Evolutionary conservation across 1,140 invertebrate genomes (phyloP).

Genomic region (Matsumurasca onukii): DNA sequence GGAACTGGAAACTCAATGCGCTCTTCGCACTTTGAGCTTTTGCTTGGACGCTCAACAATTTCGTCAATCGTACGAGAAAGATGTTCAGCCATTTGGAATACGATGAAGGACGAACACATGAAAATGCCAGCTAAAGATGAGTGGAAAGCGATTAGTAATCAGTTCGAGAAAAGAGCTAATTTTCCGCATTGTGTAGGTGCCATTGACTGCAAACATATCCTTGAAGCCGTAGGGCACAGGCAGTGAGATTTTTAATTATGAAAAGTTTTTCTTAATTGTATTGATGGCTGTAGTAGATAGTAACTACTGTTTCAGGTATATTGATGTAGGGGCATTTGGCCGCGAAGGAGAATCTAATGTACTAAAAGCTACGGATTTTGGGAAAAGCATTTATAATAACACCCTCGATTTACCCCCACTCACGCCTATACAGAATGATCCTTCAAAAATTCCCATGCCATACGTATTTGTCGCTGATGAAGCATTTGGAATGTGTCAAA

Average conservation of each 20-base stretch:
- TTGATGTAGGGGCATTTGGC: conserved; percentile 51
- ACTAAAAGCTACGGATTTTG: conserved; percentile 32
- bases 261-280: conserved; percentile 51
- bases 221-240: conserved; percentile 45
- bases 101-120: neutral
- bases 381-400: conserved; percentile 31
- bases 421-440: conserved; percentile 39
- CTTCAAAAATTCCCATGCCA: conserved; percentile 39
- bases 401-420: conserved; percentile 42
- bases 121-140: conserved; percentile 30
- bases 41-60: neutral
- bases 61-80: neutral
- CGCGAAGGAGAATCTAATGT: conserved; percentile 46
- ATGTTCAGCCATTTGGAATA: conserved; percentile 2
- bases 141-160: conserved; percentile 43
- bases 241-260: conserved; percentile 50
- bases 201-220: conserved; percentile 50
- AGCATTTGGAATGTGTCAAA: conserved; percentile 49
- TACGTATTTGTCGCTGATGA: conserved; percentile 53
- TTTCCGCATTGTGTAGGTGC: conserved; percentile 47
- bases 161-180: conserved; percentile 44
- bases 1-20: neutral
- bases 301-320: conserved; percentile 49
- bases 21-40: neutral
- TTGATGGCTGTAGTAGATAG: conserved; percentile 53